Conservation (phyloP, 2,113 vertebrate genomes). For the Corapipo altera region DNA sequence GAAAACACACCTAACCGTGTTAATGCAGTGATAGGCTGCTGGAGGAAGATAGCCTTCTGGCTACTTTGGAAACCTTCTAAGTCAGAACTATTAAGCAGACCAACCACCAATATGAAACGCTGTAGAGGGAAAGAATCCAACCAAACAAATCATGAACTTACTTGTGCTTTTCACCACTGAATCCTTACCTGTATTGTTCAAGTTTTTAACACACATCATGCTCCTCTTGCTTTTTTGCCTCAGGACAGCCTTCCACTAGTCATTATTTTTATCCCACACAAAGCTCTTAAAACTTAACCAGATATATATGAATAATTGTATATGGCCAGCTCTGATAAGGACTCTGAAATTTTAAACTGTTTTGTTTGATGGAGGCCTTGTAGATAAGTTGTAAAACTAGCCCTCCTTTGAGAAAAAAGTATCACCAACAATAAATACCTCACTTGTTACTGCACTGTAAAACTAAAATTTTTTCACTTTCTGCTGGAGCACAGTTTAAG, state of each 20-base stretch:
- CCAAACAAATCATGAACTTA: neutral
- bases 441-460: neutral
- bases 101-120: neutral
- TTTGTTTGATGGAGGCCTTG: neutral
- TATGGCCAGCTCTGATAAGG: neutral
- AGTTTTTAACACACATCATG: neutral
- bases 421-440: neutral
- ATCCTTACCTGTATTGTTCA: neutral
- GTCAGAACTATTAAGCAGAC: neutral
- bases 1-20: neutral
- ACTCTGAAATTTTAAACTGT: neutral
- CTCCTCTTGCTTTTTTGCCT: neutral
- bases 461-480: neutral
- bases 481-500: neutral
- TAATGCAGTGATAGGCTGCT: neutral
- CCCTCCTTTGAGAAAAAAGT: rapidly evolving
- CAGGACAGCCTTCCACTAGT: neutral
- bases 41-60: neutral
- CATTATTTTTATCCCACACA: neutral
- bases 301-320: neutral
- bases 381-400: neutral
- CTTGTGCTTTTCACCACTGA: neutral
- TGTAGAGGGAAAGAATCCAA: neutral
- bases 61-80: neutral
- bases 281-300: neutral